Base-by-base conservation (phyloP, 1,140 invertebrate species). In the Telenomus remus region DNA sequence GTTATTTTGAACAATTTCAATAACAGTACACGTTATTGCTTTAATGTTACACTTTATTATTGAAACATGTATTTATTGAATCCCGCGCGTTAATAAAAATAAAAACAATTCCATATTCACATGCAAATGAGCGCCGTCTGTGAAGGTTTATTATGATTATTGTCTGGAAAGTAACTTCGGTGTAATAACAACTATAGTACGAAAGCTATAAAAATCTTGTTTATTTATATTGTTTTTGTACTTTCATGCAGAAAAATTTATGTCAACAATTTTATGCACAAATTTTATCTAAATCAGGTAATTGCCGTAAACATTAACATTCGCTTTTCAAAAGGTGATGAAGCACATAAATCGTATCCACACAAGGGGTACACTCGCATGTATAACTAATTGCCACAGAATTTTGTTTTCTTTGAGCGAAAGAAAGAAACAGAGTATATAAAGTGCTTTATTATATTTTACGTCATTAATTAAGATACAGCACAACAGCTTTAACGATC, bases 391-490 rank as follows among this genome's bases (percentile, higher is more conserved):
- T 74, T 68, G 71, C 50, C 63, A 27, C 63, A 50, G 63, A 61
- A 49, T 43, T 65, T 27, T 15, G 49, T 53, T 68, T 44, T 50
- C 0, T 4, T 19, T 19, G 10, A 16, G 35, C 48, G 34, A 53
- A 42, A 51, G 37, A 39, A n/a, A 39, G 8, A 39, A 13, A 39
- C 13, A 37, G 33, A 14, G 0, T 3, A 16, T 51, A 47, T 53
- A 55, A 48, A 59, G 55, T 59, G 34, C 61, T 61, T 71, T 76
- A 76, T 76, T 76, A 76, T 70, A 76, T 76, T 66, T 63, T 54
- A 61, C 66, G 76, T 75, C 76, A 78, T 78, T 78, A 78, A 75
- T 74, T 71, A 68, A 74, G 76, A 71, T 75, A 75, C 71, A 49
- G 66, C 71, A 72, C 56, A 75, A 72, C 65, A 61, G 63, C 75